phyloP scores from a whole-genome alignment of 2,888 invertebrate genomes.

The Meloe dianella region DNA sequence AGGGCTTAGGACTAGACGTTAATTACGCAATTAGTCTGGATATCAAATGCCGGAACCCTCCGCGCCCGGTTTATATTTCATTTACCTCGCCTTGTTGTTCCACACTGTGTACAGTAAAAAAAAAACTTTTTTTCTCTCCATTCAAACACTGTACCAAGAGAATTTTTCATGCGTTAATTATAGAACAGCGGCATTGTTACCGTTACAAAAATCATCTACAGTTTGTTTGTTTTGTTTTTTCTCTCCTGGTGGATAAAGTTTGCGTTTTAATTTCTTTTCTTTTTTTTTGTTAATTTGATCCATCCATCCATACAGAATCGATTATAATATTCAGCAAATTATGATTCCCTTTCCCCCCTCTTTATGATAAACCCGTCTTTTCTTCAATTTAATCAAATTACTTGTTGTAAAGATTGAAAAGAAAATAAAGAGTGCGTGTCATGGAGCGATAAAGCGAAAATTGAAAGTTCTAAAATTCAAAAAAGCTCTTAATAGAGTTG shows the following conservation, averaged over 20 bases:
- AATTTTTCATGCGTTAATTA: constrained; percentile 8
- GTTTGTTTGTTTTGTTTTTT: background rate
- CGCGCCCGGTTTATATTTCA: constrained; percentile 14
- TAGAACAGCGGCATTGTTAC: constrained; percentile 4
- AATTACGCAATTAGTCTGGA: constrained; percentile 17
- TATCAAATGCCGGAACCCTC: constrained; percentile 15
- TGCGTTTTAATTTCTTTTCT: too few species aligned
- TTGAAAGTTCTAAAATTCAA: constrained; percentile 58
- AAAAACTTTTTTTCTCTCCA: background rate
- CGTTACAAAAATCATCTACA: background rate
- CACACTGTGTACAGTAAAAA: constrained; percentile 8
- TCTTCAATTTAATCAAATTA: constrained; percentile 12
- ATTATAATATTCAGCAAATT: background rate
- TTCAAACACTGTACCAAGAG: constrained; percentile 1
- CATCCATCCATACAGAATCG: constrained; percentile 5
- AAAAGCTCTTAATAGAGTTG: constrained; percentile 52
- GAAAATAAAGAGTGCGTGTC: constrained; percentile 48
- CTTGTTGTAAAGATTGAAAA: constrained; percentile 41
- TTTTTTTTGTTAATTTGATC: background rate
- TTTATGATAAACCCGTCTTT: constrained; percentile 10
- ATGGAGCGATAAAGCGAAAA: constrained; percentile 56
- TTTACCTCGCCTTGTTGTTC: constrained; percentile 17
- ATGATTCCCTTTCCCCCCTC: background rate
- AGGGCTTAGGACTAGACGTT: constrained; percentile 12
- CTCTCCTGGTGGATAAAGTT: background rate